Percentiles rank a stretch among this genome's conserved stretches.
phyloP scores from a whole-genome alignment of 2,888 invertebrate species.

The Acrocera orbiculus region DNA sequence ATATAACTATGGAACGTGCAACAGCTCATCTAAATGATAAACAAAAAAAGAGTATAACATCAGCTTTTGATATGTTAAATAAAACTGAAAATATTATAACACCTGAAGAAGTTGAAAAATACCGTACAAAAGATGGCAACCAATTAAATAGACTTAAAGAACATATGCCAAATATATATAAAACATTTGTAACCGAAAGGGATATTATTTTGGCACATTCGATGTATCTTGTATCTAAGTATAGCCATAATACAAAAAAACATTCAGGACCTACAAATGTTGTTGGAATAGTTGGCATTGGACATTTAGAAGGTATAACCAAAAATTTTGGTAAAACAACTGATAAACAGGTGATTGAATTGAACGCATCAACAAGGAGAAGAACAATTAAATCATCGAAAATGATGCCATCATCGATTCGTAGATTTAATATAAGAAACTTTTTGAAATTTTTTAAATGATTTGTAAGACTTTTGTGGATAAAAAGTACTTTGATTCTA shows the following conservation, averaged over 20 bases:
- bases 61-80: conserved; percentile 1
- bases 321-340: conserved; percentile 12
- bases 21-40: conserved; percentile 65
- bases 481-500: no score
- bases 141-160: conserved; percentile 61
- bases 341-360: conserved; percentile 9
- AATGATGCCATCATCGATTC: no score
- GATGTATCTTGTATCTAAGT: conserved; percentile 44
- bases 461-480: no score
- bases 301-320: conserved; percentile 58
- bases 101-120: conserved; percentile 76
- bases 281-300: conserved; percentile 89
- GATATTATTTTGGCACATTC: conserved; percentile 75
- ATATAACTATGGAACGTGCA: conserved; percentile 73
- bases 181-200: conserved; percentile 79
- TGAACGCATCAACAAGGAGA: no score
- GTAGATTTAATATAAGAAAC: no score
- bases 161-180: conserved; percentile 31
- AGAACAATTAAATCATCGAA: no score
- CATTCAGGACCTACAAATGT: conserved; percentile 40
- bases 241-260: conserved; percentile 5
- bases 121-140: conserved; percentile 40
- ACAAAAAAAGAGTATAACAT: conserved; percentile 44
- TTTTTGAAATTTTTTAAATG: no score
- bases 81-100: conserved; percentile 10